Base-by-base conservation (phyloP, 2,113 vertebrate genomes). In the Ranitomeya variabilis region DNA sequence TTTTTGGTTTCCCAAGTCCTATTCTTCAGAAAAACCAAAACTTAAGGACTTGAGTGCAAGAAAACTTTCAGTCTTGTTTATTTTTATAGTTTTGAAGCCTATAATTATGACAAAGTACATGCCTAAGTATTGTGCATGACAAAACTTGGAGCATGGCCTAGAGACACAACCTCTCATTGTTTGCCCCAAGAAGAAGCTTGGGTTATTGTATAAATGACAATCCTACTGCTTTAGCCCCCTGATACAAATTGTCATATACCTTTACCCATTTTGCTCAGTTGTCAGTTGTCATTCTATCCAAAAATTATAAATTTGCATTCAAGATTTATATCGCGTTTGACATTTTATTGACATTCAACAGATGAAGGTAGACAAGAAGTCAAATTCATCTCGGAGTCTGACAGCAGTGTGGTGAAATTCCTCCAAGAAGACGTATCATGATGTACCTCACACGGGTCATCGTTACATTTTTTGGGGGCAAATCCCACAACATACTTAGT, bases 361-460 rank as follows among this genome's bases (percentile, higher is more conserved):
- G 21, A 80, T 8, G 2, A 11, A 80, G 55, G 23, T 57, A 80
- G 79, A 80, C 79, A 60, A 7, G 14, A 80, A 80, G 55, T 60
- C n/a, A 80, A 21, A 80, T 57, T 80, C 14, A 2, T 57, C 79
- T 80, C 7, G 2, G 55, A 4, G 57, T 45, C 15, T 45, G 71
- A 74, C 31, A 16, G 69, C 69, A 73, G 15, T 37, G 26, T 37
- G 13, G 31, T 73, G 69, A 73, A 37, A 16, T 73, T 16, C 69
- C 69, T 73, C 69, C 10, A 59, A 23, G 54, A 21, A 59, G 21
- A 59, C 78, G 18, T 59, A 59, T 26, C 59, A 31, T 80, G 79
- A 80, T 59, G 78, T 80, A 80, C 78, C 78, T 80, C 54, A 80
- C 78, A 57, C 23, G 26, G n/a, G 79, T 16, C 79, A 16, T 45